phyloP scores from a whole-genome alignment of 2,888 invertebrate species.

The Trachelus tabidus region DNA sequence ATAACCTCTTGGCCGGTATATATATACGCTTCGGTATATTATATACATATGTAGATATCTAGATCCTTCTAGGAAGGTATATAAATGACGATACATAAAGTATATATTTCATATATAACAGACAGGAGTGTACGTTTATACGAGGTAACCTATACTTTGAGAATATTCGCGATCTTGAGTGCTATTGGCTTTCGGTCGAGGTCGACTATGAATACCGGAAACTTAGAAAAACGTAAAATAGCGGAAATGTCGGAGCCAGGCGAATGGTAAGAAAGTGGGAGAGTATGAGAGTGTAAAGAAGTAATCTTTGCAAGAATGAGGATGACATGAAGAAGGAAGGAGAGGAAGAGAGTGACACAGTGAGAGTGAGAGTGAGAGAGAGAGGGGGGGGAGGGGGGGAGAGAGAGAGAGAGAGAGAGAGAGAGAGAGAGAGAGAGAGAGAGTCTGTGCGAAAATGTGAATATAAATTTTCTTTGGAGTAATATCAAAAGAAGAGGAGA shows the following conservation, averaged over 20 bases:
- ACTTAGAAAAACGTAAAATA: background rate
- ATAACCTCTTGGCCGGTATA: background rate
- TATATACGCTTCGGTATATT: background rate
- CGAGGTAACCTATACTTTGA: background rate
- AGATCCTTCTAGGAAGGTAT: background rate
- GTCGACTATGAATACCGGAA: background rate
- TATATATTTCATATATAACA: background rate
- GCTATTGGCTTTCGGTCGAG: background rate
- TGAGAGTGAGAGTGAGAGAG: background rate
- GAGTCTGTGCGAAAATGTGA: background rate
- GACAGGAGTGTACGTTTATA: background rate
- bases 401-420: slow-evolving; percentile 1
- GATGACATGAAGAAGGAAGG: background rate
- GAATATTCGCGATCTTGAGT: background rate
- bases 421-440: background rate
- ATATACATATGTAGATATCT: background rate
- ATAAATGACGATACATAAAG: background rate
- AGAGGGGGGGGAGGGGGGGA: background rate
- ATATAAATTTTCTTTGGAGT: slow-evolving; percentile 13
- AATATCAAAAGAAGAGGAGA: slow-evolving; percentile 9
- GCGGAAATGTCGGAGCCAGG: slow-evolving; percentile 8
- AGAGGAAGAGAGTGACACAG: slow-evolving; percentile 21
- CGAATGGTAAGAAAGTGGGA: slow-evolving; percentile 17
- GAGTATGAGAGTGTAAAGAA: slow-evolving; percentile 18
- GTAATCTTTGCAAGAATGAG: slow-evolving; percentile 10